A percentile compares a stretch with the other conserved stretches of the same genome.
Conservation (phyloP, 2,797 vertebrate species). For the Chrysocyon brachyurus region DNA sequence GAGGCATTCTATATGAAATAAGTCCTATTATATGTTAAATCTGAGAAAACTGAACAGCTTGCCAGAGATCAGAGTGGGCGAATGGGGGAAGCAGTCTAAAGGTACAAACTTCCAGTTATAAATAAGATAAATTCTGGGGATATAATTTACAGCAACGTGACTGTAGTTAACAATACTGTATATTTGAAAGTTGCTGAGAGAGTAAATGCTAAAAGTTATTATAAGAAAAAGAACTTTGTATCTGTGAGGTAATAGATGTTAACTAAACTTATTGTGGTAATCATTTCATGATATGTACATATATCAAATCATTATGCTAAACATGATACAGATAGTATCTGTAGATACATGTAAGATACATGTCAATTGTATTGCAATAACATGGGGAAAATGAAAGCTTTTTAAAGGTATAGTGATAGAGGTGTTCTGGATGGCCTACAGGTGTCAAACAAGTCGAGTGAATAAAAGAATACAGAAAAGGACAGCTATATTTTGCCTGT, state of each 20-base stretch:
- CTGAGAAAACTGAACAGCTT: background rate
- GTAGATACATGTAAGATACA: background rate
- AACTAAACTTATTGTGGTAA: background rate
- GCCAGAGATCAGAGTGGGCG: too few species aligned
- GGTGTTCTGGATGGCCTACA: background rate
- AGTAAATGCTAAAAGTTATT: background rate
- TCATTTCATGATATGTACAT: background rate
- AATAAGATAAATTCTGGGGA: background rate
- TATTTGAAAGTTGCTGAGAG: constrained; percentile 27
- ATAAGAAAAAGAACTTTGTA: background rate
- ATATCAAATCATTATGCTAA: background rate
- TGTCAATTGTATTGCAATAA: background rate
- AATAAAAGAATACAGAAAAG: background rate
- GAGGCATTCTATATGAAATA: background rate
- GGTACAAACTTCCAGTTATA: background rate
- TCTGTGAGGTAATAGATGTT: background rate
- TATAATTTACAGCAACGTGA: background rate
- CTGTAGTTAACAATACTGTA: background rate
- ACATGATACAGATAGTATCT: background rate
- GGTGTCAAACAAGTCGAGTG: background rate
- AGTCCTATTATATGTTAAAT: background rate
- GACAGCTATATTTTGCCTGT: background rate
- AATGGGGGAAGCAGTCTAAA: background rate
- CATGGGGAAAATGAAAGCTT: background rate
- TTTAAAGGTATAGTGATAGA: background rate